Evolutionary conservation across 2,113 vertebrate species (phyloP), one percentile per base, ranked within the genome.

Genomic region (Chamaetylas fuelleborni): DNA sequence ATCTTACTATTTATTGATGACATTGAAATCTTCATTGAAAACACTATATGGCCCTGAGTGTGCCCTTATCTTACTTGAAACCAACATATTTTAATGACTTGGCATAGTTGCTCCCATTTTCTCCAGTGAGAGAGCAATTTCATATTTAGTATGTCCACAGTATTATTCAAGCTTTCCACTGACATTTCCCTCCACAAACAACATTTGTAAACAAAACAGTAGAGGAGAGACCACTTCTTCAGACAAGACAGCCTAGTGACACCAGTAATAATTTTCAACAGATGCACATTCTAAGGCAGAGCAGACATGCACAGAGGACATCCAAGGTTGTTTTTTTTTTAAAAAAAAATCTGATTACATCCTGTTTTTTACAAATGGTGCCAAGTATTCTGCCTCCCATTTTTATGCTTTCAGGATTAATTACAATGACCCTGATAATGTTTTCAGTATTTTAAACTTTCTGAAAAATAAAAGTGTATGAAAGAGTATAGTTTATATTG

Each of bases 381-480:
- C 67, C 34, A 61, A 76, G 66, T 28, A 70, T 79, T 88, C 90
- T 36, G 58, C 29, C 14, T 77, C 16, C 60, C 33, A 47, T 67
- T 79, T 72, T 65, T 28, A 45, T 40, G 71, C 20, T 84, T 50
- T 64, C 45, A 47, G 42, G 29, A 81, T 96, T 97, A 97, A 92
- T 95, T 86, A 88, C 43, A 96, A 92, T 50, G 58, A 7, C 54
- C 45, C 61, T 24, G 5, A 28, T 77, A 65, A 53, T 78, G 22
- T 40, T 93, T 74, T 47, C 50, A 81, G 66, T 43, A 48, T 50
- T 78, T 77, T 53, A 70, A 36, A 73, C 72, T 19, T 66, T 62
- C 3, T 31, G 47, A 93, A 74, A 90, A 69, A 74, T 16, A 9
- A 58, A 81, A 34, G 14, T 29, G 47, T 70, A 24, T 16, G 38